A percentile compares a stretch with the other conserved stretches of the same genome.
Evolutionary conservation across 64 coral and sea anemone species (phyloP).

Genomic region (Stichodactyla helianthus): DNA sequence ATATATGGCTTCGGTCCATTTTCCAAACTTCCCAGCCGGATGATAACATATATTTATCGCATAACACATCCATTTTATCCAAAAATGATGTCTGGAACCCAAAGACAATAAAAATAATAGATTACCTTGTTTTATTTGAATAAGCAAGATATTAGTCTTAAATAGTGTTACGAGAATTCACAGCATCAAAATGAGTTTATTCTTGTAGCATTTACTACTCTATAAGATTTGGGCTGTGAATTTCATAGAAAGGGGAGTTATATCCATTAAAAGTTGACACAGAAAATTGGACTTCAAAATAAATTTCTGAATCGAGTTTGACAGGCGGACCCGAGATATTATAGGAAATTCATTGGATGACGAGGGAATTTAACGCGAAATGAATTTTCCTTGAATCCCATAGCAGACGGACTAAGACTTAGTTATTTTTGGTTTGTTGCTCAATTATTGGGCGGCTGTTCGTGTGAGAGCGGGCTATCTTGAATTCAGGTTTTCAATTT

Average conservation of each 20-base stretch:
- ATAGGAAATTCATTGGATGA: too few relatives aligned
- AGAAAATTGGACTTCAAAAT: background rate
- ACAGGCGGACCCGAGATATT: too few relatives aligned
- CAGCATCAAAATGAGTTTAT: conserved; percentile 9
- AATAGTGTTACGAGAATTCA: conserved; percentile 5
- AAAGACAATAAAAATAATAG: background rate
- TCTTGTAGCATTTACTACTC: background rate
- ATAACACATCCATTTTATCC: background rate
- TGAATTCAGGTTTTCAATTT: too few relatives aligned
- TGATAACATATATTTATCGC: too few relatives aligned
- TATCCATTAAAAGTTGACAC: background rate
- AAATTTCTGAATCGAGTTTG: background rate
- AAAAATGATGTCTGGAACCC: background rate
- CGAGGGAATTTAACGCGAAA: too few relatives aligned
- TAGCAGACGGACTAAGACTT: too few relatives aligned
- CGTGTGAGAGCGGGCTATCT: too few relatives aligned
- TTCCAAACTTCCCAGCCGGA: too few relatives aligned
- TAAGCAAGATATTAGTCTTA: conserved; percentile 23
- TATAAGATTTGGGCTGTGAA: background rate
- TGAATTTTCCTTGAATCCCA: too few relatives aligned
- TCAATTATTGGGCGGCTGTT: too few relatives aligned
- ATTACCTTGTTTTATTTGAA: conserved; percentile 24
- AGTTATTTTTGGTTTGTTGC: too few relatives aligned
- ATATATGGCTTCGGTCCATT: too few relatives aligned
- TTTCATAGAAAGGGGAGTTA: conserved; percentile 7